phyloP scores from a whole-genome alignment of 1,140 invertebrate species.

The Muscidifurax raptorellus region DNA sequence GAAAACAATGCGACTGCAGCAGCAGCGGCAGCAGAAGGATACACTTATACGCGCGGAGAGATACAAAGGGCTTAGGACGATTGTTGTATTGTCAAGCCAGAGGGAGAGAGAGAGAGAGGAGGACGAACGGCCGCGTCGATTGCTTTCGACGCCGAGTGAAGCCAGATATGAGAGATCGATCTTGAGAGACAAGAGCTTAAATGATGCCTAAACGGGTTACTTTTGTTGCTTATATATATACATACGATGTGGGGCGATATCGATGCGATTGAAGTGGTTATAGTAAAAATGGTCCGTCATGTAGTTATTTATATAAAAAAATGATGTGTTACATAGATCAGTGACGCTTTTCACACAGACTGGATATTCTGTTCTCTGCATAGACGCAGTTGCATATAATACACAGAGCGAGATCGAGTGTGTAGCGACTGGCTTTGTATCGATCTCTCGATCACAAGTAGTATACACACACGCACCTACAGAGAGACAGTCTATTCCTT shows the following conservation, averaged over 20 bases:
- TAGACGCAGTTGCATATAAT: not conserved
- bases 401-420: no score
- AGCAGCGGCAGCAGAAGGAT: not conserved
- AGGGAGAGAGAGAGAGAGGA: not conserved
- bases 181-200: not conserved
- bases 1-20: not conserved
- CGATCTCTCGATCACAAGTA: not conserved
- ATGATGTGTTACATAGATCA: no score
- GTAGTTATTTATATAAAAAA: no score
- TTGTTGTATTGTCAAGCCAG: not conserved
- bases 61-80: not conserved
- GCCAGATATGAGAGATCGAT: not conserved
- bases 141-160: not conserved
- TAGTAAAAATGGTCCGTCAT: no score
- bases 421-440: constrained; percentile 14
- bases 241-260: no score
- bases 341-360: no score
- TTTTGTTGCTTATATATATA: no score
- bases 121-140: not conserved
- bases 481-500: not conserved
- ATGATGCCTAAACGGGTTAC: not conserved
- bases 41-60: not conserved
- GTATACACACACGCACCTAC: no score
- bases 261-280: no score
- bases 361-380: no score